Conservation (phyloP, 2,888 invertebrate species). For the Pachycephus smyrnensis region DNA sequence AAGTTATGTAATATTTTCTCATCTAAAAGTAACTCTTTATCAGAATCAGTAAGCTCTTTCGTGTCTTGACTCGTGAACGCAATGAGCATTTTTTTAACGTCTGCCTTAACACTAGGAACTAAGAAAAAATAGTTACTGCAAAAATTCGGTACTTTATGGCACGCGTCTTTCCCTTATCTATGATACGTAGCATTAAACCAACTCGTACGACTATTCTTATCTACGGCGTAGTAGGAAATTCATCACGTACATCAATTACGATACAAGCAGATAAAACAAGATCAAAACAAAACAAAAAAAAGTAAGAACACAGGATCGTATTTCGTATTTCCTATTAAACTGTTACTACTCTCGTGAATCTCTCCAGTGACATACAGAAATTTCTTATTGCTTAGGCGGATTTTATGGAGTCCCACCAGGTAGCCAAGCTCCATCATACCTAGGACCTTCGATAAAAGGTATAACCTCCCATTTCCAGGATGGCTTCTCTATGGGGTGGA, state of each 20-base stretch:
- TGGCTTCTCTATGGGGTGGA: neutral
- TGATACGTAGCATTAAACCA: neutral
- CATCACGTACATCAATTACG: neutral
- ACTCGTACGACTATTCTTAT: neutral
- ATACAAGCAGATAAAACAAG: neutral
- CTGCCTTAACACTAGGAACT: neutral
- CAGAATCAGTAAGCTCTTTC: neutral
- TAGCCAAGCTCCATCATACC: neutral
- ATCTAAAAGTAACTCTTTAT: neutral
- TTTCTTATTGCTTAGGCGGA: neutral
- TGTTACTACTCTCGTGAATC: neutral
- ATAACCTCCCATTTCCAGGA: neutral
- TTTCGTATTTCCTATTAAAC: neutral
- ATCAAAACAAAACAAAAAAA: neutral
- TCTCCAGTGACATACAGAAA: neutral
- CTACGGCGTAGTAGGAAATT: neutral
- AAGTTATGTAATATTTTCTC: neutral
- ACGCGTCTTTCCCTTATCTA: neutral
- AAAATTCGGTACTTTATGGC: neutral
- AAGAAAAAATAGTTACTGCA: neutral
- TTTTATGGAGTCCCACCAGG: neutral
- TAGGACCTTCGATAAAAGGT: neutral
- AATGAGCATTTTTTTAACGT: neutral
- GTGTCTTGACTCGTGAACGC: neutral
- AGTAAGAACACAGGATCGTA: neutral